Evolutionary conservation across 2,888 invertebrate species (phyloP), one percentile per base, ranked within the genome.

Genomic region (Pardosa pseudoannulata): DNA sequence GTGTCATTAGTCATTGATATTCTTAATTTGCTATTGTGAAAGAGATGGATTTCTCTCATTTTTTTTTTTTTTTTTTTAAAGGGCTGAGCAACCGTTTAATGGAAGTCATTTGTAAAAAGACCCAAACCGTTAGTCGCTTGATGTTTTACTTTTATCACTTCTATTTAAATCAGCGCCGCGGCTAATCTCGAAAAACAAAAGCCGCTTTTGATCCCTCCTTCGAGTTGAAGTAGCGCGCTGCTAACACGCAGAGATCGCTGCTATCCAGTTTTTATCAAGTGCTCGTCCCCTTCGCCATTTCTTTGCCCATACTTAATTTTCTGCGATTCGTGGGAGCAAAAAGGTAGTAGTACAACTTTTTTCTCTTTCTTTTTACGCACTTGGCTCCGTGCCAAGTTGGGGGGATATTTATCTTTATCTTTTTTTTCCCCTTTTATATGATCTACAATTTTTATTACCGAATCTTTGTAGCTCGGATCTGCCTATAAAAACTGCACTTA

Each of bases 331-430:
- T 78, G 46, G 82, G 76, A 83, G 76, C 75, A 78, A 85, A 81
- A 85, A 85, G 83, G 83, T 85, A 85, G 83, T 65, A 78, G 83
- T 85, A 85, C 73, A 16, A 78, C 83, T 85, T 85, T 85, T 79
- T 67, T 67, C 36, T 67, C 31, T 65, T 65, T 29, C 31, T 65
- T 82, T 83, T 76, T 72, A 73, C 78, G 78, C 83, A 73, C 72
- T 85, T 85, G 83, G 83, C 83, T 56, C 28, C 27, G 78, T 73
- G 83, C 83, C 83, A 85, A 65, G 80, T 50, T 41, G 32, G 74
- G 64, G 80, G 50, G 32, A 74, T 62, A 62, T 71, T 64, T 76
- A 68, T 81, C 68, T 81, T 76, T 71, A 36, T 76, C 82, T 82
- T 71, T 28, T 28, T n/a, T n/a, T 36, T 32, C 41, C 73, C 68